Base-by-base conservation (phyloP, 2,113 vertebrate species). In the Baryphthengus martii region DNA sequence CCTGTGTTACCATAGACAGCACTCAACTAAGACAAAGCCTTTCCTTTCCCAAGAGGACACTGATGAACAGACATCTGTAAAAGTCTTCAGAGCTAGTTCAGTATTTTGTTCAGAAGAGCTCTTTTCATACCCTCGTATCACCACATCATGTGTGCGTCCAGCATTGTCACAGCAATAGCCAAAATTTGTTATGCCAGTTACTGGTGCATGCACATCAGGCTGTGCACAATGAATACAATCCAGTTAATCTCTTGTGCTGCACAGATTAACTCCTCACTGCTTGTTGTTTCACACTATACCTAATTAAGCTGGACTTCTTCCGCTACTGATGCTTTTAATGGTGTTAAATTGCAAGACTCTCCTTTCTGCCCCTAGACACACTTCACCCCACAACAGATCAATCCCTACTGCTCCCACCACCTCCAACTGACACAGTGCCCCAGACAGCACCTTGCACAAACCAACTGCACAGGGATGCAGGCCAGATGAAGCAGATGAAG, bases 371-470 rank as follows among this genome's bases (percentile, higher is more conserved):
- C 21, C 42, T 15, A 45, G 56, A 37, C 45, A 53, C 21, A 3
- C 23, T 23, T 15, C 20, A 61, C 26, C 11, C 39, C 28, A 21
- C 1, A 3, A 52, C 7, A 2, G 21, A 25, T 1, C 0, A 0
- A 53, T 58, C 17, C 35, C 53, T 28, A 5, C 2, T 53, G 50
- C 37, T 76, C 16, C 1, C 44, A 56, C 37, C 25, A 68, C 53
- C 55, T 79, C 59, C 17, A 62, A 26, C 20, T 23, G 29, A 73
- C 68, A 79, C 35, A 18, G 37, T 33, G 47, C 44, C 40, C 73
- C 44, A 23, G 14, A 31, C 3, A 63, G 61, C 31, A 84, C 61
- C 56, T 63, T 23, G 52, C 83, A 49, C 2, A 12, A 59, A 23
- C 33, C 59, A 80, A 47, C 8, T 1, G 1, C 11, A 21, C 40